A percentile compares a stretch with the other conserved stretches of the same genome.
Evolutionary conservation across 2,888 invertebrate genomes (phyloP).

Genomic region (Leptothorax acervorum): DNA sequence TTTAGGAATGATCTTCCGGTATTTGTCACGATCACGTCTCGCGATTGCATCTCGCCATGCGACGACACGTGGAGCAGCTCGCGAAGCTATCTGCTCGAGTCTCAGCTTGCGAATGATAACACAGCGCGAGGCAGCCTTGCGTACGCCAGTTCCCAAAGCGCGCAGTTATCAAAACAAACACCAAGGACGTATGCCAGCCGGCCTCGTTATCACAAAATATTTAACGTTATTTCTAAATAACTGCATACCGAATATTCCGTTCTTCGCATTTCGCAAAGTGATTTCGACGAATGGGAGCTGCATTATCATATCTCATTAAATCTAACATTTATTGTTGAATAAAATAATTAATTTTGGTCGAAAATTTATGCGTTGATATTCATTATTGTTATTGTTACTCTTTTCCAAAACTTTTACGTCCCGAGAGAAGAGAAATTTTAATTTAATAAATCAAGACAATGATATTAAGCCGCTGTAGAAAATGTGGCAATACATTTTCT

Average conservation of each 20-base stretch:
- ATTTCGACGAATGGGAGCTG: not conserved
- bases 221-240: slow-evolving; percentile 8
- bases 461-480: not conserved
- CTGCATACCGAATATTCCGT: not conserved
- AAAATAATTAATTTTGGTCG: not conserved
- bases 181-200: not conserved
- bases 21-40: not conserved
- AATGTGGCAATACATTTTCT: not conserved
- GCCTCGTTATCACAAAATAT: not conserved
- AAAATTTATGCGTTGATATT: slow-evolving; percentile 5
- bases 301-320: not conserved
- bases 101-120: not conserved
- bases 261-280: not conserved
- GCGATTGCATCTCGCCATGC: not conserved
- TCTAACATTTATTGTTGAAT: slow-evolving; percentile 10
- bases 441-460: not conserved
- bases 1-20: not conserved
- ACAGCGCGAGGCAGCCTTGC: not conserved
- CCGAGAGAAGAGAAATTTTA: not conserved
- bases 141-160: not conserved
- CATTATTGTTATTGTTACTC: not conserved
- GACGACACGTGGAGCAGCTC: not conserved
- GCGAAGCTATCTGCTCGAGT: not conserved
- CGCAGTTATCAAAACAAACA: not conserved
- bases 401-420: not conserved